Percentiles rank a stretch among this genome's conserved stretches.
These are phyloP conservation scores for Batillaria attramentaria DNA, from an alignment of 1,140 invertebrate species.

Conservation along the genomic window DNA sequence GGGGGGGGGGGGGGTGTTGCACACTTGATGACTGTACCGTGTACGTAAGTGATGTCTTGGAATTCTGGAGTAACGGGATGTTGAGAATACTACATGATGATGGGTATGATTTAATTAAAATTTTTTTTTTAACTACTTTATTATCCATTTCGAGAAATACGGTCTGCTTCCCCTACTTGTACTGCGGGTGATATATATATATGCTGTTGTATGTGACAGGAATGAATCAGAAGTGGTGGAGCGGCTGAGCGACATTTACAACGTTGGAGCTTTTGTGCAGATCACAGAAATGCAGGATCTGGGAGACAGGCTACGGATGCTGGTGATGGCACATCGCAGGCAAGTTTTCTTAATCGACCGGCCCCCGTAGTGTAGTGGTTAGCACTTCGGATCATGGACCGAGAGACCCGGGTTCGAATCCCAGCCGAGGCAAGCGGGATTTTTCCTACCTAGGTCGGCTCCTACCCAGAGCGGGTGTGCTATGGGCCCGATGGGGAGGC, in stretches of 20 bases:
- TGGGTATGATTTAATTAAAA: background rate
- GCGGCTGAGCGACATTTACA: conserved; percentile 89
- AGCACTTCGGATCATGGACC: no score
- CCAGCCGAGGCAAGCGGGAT: no score
- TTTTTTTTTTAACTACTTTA: conserved; percentile 4
- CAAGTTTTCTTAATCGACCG: no score
- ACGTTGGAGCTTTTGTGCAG: conserved; percentile 96
- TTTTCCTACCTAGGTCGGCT: no score
- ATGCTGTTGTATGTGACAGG: conserved; percentile 69
- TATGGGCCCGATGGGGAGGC: no score
- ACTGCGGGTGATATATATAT: conserved; percentile 12
- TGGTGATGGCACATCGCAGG: conserved; percentile 94
- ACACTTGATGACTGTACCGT: background rate
- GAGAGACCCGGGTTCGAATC: no score
- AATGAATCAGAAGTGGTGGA: conserved; percentile 91
- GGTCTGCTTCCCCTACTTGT: no score
- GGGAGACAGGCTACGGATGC: conserved; percentile 90
- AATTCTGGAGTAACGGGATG: no score
- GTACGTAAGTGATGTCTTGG: conserved; percentile 15
- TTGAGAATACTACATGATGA: no score
- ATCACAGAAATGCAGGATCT: conserved; percentile 98
- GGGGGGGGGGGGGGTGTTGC: background rate
- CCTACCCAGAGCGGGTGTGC: no score
- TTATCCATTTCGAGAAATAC: no score
- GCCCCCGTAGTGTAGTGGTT: no score